Conservation (phyloP, 2,797 vertebrate genomes). For the Hypotaenidia philippensis region DNA sequence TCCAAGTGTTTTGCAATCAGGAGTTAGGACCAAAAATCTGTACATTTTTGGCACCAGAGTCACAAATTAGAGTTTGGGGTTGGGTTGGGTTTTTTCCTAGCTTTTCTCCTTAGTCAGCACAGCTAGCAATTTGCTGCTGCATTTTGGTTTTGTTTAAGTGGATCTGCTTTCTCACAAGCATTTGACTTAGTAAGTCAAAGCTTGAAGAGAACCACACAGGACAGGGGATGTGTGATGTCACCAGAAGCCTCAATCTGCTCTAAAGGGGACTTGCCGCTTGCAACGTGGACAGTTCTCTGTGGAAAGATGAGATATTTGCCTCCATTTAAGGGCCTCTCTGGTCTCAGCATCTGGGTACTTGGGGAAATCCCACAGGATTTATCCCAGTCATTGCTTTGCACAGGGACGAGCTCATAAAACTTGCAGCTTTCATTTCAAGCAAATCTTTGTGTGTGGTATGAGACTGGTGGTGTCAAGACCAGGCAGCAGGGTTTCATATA, state of each 20-base stretch:
- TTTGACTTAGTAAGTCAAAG: background rate
- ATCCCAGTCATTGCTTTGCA: background rate
- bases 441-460: slow-evolving; percentile 33
- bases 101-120: background rate
- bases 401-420: slow-evolving; percentile 7
- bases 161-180: background rate
- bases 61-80: background rate
- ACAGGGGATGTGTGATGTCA: background rate
- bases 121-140: background rate
- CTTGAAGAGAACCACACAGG: background rate
- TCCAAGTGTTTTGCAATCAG: background rate
- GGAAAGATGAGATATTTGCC: background rate
- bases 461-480: background rate
- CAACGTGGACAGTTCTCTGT: background rate
- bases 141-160: background rate
- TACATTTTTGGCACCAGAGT: background rate
- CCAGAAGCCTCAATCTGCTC: background rate
- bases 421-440: background rate
- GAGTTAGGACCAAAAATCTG: slow-evolving; percentile 8
- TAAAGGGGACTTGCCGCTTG: background rate
- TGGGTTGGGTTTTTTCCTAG: background rate
- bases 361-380: background rate
- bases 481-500: background rate
- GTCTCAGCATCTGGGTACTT: background rate
- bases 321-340: background rate